Percentiles rank a stretch among this genome's conserved stretches.
Conservation (phyloP, 1,140 invertebrate species). For the Pseudobourletiella spinata region DNA sequence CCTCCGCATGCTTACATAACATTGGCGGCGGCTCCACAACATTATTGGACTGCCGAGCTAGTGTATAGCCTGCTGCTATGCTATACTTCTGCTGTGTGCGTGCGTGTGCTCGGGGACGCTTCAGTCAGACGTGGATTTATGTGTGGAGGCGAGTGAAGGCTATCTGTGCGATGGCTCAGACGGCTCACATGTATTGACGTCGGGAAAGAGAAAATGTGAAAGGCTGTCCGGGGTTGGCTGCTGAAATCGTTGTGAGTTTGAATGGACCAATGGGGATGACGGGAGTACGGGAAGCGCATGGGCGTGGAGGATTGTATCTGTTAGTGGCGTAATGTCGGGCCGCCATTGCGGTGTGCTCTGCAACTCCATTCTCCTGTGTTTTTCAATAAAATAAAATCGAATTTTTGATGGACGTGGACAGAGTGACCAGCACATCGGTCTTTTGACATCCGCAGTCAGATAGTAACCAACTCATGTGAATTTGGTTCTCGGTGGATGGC, state of each 20-base stretch:
- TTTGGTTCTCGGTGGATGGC: not conserved
- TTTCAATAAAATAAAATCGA: slow-evolving; percentile 1
- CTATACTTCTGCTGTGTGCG: too few relatives aligned
- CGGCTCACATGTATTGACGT: too few relatives aligned
- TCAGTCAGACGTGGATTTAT: too few relatives aligned
- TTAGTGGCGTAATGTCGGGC: slow-evolving; percentile 21
- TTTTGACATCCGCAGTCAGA: not conserved
- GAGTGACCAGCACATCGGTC: not conserved
- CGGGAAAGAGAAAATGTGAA: too few relatives aligned
- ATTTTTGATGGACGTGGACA: slow-evolving; percentile 5
- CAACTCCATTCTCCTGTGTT: slow-evolving; percentile 15
- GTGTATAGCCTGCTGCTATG: too few relatives aligned
- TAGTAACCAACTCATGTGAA: slow-evolving; percentile 11
- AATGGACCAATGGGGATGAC: slow-evolving; percentile 8
- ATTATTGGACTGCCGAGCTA: too few relatives aligned
- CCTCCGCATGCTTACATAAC: too few relatives aligned
- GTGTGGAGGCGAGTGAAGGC: too few relatives aligned
- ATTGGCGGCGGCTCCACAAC: too few relatives aligned
- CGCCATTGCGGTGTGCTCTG: slow-evolving; percentile 21
- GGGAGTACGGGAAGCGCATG: slow-evolving; percentile 5
- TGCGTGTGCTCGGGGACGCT: too few relatives aligned
- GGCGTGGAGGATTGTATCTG: not conserved
- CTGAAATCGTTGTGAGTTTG: not conserved
- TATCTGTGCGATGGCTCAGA: too few relatives aligned
- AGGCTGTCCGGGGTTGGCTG: slow-evolving; percentile 1